phyloP scores from a whole-genome alignment of 2,797 vertebrate genomes.

The Chaetodon trifasciatus region DNA sequence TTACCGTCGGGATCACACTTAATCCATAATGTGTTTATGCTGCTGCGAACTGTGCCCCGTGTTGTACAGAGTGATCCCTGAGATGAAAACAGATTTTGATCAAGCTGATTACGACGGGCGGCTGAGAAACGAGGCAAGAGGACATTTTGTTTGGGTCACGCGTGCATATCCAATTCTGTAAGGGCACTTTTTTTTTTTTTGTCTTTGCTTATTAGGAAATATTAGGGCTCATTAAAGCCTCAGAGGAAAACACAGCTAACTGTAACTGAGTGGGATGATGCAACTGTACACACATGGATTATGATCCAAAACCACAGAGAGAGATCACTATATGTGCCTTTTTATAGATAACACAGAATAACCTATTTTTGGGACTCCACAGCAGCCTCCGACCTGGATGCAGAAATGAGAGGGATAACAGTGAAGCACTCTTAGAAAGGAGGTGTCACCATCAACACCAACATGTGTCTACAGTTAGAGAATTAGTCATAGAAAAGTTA shows the following conservation, averaged over 20 bases:
- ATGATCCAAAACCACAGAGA: slow-evolving; percentile 20
- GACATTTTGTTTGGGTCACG: slow-evolving; percentile 43
- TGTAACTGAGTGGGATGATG: slow-evolving; percentile 1
- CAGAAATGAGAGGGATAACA: not conserved
- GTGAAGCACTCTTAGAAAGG: not conserved
- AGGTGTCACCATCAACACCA: slow-evolving; percentile 17
- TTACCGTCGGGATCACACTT: slow-evolving; percentile 64
- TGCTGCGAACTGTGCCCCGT: slow-evolving; percentile 59
- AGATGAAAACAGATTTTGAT: slow-evolving; percentile 47
- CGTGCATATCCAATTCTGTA: slow-evolving; percentile 5
- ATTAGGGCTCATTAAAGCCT: not conserved
- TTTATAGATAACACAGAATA: slow-evolving; percentile 20
- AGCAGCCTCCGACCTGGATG: not conserved
- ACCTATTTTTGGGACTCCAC: slow-evolving; percentile 16
- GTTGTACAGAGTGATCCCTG: slow-evolving; percentile 36
- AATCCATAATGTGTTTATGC: slow-evolving; percentile 74
- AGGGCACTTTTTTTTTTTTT: not conserved
- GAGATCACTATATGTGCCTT: not conserved
- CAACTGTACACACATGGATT: slow-evolving; percentile 26
- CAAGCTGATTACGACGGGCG: slow-evolving; percentile 17
- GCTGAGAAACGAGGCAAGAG: slow-evolving; percentile 8
- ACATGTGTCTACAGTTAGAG: not conserved
- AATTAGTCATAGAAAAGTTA: slow-evolving; percentile 13
- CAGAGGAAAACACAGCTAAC: not conserved
- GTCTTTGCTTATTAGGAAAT: not conserved